phyloP scores from a whole-genome alignment of 2,113 vertebrate species.

The Capreolus pygargus region DNA sequence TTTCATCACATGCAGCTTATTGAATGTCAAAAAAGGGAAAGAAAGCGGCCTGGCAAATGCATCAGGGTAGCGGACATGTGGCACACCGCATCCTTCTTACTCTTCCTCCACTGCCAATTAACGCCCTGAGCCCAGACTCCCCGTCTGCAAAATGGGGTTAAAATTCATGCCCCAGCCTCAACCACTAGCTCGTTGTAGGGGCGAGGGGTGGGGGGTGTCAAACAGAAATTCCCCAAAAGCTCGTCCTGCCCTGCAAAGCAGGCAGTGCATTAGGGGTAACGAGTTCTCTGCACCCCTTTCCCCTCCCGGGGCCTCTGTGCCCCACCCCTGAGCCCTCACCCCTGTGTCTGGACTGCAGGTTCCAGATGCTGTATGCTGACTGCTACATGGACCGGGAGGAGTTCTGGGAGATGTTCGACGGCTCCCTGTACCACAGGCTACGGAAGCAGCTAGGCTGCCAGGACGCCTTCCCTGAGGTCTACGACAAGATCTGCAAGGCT shows the following conservation, averaged over 20 bases:
- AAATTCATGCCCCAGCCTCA: not conserved
- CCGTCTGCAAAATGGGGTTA: not conserved
- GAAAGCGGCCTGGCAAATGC: not conserved
- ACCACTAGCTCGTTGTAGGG: too few relatives aligned
- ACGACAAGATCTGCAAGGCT: conserved; percentile 98
- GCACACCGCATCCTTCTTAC: not conserved
- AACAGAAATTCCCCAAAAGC: not conserved
- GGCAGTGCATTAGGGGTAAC: accelerated
- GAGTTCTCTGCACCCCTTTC: accelerated
- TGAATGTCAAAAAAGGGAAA: not conserved
- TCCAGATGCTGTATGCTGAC: conserved; percentile 99
- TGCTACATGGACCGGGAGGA: conserved; percentile 97
- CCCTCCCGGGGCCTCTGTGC: accelerated
- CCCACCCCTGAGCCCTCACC: accelerated
- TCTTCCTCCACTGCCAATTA: not conserved
- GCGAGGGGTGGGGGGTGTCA: not conserved
- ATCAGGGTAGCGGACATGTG: accelerated
- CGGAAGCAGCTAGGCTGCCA: conserved; percentile 91
- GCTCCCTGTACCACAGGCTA: conserved; percentile 91
- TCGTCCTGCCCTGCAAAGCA: accelerated
- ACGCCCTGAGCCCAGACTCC: not conserved
- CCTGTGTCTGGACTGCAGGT: conserved; percentile 78
- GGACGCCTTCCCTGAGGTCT: conserved; percentile 96
- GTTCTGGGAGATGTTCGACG: conserved; percentile 99
- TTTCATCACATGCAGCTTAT: not conserved